Conservation (phyloP, 2,888 invertebrate species). For the Sussaba pulchella region DNA sequence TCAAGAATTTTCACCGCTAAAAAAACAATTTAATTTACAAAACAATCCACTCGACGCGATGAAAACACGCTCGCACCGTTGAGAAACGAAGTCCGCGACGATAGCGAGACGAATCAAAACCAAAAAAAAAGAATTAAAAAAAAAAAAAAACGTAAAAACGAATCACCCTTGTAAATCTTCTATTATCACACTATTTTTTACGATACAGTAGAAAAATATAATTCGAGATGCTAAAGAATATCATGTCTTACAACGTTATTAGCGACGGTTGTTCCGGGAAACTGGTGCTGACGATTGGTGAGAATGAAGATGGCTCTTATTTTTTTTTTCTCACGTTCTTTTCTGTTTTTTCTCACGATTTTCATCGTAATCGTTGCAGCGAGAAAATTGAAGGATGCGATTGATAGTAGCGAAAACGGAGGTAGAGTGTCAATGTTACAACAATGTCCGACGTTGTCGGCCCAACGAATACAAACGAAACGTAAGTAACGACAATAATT, state of each 20-base stretch:
- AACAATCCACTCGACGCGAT: no score
- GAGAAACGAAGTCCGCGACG: no score
- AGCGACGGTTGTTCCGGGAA: constrained; percentile 59
- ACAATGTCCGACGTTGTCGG: constrained; percentile 52
- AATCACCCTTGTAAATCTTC: constrained; percentile 43
- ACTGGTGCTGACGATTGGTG: constrained; percentile 56
- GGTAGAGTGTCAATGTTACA: constrained; percentile 63
- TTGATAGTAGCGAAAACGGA: constrained; percentile 63
- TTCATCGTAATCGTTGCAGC: constrained; percentile 6
- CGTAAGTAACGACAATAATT: constrained; percentile 45
- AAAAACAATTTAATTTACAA: no score
- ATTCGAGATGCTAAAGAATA: constrained; percentile 80
- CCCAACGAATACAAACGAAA: constrained; percentile 62
- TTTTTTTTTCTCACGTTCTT: constrained; percentile 21
- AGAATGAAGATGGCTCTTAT: constrained; percentile 52
- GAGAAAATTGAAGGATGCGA: constrained; percentile 37
- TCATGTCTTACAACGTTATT: constrained; percentile 74
- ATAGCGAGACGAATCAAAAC: neutral
- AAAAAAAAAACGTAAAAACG: neutral
- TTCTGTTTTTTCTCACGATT: no score
- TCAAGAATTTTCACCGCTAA: no score
- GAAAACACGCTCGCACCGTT: no score
- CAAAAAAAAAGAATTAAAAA: neutral
- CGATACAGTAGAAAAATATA: constrained; percentile 82
- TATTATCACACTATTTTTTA: constrained; percentile 60